These are phyloP conservation scores for Asbolus verrucosus DNA, from an alignment of 1,140 invertebrate genomes.

Conservation along the genomic window DNA sequence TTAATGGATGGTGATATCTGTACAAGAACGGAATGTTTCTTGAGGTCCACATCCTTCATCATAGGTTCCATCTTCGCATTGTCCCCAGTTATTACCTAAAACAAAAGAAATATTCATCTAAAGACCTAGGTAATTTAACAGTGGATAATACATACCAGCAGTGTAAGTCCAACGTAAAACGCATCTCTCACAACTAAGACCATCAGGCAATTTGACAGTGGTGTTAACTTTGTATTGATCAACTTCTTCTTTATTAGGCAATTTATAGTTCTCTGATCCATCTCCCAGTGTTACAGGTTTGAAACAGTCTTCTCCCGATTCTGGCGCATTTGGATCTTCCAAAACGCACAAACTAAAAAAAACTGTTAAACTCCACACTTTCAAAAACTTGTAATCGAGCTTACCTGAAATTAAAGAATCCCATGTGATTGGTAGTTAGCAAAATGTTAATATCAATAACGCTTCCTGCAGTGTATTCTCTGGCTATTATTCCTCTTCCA, in stretches of 20 bases:
- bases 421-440: conserved; percentile 70
- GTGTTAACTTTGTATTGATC: conserved; percentile 58
- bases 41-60: conserved; percentile 83
- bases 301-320: conserved; percentile 74
- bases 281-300: conserved; percentile 67
- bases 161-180: conserved; percentile 75
- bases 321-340: conserved; percentile 59
- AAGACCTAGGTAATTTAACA: background rate
- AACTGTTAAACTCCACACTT: background rate
- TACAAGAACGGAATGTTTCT: conserved; percentile 86
- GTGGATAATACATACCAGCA: conserved; percentile 66
- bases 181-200: conserved; percentile 59
- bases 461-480: conserved; percentile 61
- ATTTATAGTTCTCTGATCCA: conserved; percentile 61
- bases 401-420: conserved; percentile 69
- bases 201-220: conserved; percentile 66
- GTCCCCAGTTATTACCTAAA: conserved; percentile 77
- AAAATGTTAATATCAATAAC: conserved; percentile 63
- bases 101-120: conserved; percentile 59
- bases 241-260: conserved; percentile 52
- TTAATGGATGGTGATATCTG: conserved; percentile 76
- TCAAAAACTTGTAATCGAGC: background rate
- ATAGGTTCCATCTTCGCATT: conserved; percentile 76
- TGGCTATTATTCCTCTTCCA: conserved; percentile 70
- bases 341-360: conserved; percentile 71